Evolutionary conservation across 1,140 invertebrate genomes (phyloP), one percentile per base, ranked within the genome.

Genomic region (Aradophagus sp.): DNA sequence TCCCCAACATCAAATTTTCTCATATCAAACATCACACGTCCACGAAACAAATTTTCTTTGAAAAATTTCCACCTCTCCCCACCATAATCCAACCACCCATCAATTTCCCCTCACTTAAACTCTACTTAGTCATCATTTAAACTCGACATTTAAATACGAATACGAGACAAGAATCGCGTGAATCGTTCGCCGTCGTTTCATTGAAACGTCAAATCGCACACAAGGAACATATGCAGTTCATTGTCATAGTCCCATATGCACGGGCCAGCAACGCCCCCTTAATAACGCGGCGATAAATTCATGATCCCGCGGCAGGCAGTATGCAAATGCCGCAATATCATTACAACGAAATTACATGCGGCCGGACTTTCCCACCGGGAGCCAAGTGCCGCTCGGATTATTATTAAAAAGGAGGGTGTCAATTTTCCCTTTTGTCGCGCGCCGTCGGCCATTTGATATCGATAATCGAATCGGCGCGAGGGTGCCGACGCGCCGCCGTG

Each of bases 301-400:
- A 74, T 68, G 73, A 71, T 58, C 67, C 47, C 29, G 52, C 19
- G 39, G 35, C 39, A 31, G 34, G 56, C 53, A 67, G 68, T 74
- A 75, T 73, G 73, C 73, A 73, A 69, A 75, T 73, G 41, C 44
- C 59, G 38, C 69, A 69, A 69, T 69, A 73, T 75, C 73, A 75
- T 75, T 75, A 75, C 73, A 75, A 38, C 52, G 35, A 73, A 70
- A 75, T 75, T 75, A 75, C 69, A 73, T 56, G 73, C 65, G 73
- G 68, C 52, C 42, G 16, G 59, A 69, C 34, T 75, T 75, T 73
- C 73, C 73, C 73, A 72, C 63, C 53, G 42, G 44, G 67, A 61
- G 50, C 45, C 41, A 68, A 62, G 68, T 62, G 63, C 45, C 39
- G 50, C 45, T 44, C 29, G 58, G 68, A 55, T 75, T 75, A 55